Evolutionary conservation across 2,797 vertebrate genomes (phyloP).

Genomic region (Rhabdomys pumilio): DNA sequence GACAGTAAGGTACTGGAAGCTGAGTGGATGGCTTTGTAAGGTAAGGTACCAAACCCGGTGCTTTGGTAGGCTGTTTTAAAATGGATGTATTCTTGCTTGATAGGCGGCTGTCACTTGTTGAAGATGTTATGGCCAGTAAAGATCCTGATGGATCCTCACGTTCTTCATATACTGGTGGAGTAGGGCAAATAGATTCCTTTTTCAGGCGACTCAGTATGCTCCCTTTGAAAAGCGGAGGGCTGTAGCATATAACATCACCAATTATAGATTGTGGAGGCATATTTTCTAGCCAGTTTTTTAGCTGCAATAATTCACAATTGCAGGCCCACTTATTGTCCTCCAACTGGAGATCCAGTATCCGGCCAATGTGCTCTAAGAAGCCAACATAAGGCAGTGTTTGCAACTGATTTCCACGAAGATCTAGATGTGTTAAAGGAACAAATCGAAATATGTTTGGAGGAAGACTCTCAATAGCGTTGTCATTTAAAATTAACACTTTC

Average conservation of each 20-base stretch:
- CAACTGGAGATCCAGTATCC: conserved; percentile 97
- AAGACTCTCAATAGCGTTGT: conserved; percentile 97
- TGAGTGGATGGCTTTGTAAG: conserved; percentile 90
- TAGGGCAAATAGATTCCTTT: conserved; percentile 94
- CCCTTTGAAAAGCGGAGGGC: conserved; percentile 94
- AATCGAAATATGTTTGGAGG: conserved; percentile 98
- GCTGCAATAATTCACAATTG: conserved; percentile 96
- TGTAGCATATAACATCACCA: conserved; percentile 95
- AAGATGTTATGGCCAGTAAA: conserved; percentile 94
- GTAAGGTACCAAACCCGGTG: conserved; percentile 85
- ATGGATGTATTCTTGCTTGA: conserved; percentile 92
- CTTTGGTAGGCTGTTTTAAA: conserved; percentile 91
- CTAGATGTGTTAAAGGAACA: conserved; percentile 98
- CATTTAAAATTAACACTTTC: conserved; percentile 99
- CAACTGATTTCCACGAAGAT: conserved; percentile 97
- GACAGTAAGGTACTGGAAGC: conserved; percentile 93
- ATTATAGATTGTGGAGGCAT: conserved; percentile 97
- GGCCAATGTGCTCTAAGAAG: conserved; percentile 98
- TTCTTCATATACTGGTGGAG: conserved; percentile 93
- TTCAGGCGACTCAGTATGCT: conserved; percentile 94
- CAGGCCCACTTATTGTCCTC: conserved; percentile 98
- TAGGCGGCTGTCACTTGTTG: conserved; percentile 84
- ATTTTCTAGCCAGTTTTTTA: conserved; percentile 98
- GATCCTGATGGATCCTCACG: conserved; percentile 95
- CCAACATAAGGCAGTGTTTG: conserved; percentile 97